Percentiles rank a stretch among this genome's conserved stretches.
These are phyloP conservation scores for Solea senegalensis DNA, from an alignment of 2,113 vertebrate species.

Conservation along the genomic window DNA sequence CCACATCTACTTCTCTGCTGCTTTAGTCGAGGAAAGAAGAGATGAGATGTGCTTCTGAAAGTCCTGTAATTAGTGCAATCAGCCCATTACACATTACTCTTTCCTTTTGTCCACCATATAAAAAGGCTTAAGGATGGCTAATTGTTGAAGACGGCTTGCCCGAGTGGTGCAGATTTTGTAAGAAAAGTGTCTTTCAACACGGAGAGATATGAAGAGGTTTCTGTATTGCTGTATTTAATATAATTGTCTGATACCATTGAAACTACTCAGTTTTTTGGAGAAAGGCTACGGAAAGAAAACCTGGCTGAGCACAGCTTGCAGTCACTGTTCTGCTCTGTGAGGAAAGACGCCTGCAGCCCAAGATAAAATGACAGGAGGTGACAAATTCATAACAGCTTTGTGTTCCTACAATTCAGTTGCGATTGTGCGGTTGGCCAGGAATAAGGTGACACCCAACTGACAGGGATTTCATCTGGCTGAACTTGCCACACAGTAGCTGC, in stretches of 20 bases:
- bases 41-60: conserved; percentile 61
- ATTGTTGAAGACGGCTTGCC: conserved; percentile 74
- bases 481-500: conserved; percentile 60
- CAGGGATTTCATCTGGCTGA: conserved; percentile 76
- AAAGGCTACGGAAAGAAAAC: conserved; percentile 37
- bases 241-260: conserved; percentile 84
- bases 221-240: conserved; percentile 61
- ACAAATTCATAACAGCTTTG: conserved; percentile 81
- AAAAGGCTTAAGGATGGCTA: conserved; percentile 72
- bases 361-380: conserved; percentile 81
- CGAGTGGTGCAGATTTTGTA: conserved; percentile 57
- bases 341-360: conserved; percentile 68
- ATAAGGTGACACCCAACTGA: conserved; percentile 74
- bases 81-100: conserved; percentile 69
- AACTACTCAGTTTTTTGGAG: conserved; percentile 53
- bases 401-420: conserved; percentile 74
- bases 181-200: conserved; percentile 74
- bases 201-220: conserved; percentile 62
- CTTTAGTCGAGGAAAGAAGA: conserved; percentile 46
- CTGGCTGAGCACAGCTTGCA: conserved; percentile 55
- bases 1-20: conserved; percentile 1
- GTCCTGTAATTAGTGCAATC: conserved; percentile 75
- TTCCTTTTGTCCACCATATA: conserved; percentile 71
- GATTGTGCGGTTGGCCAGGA: conserved; percentile 70
- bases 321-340: conserved; percentile 50